A percentile compares a stretch with the other conserved stretches of the same genome.
These are phyloP conservation scores for Drosophila sproati DNA, from an alignment of 1,140 invertebrate species.

Conservation along the genomic window DNA sequence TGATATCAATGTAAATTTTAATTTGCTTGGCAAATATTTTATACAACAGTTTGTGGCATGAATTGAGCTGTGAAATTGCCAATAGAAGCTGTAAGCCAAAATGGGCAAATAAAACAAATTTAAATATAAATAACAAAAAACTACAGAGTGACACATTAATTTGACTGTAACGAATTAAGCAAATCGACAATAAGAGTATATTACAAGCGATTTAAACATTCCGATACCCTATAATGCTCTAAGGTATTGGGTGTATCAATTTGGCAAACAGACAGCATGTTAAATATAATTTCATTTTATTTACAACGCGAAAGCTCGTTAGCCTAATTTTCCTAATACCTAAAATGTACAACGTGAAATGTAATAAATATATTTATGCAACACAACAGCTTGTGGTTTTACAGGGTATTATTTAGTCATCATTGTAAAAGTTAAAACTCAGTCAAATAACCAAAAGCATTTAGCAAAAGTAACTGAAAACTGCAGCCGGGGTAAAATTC, in stretches of 20 bases:
- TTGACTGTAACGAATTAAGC: constrained; percentile 36
- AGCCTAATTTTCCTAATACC: too few relatives aligned
- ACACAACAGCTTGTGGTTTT: not conserved
- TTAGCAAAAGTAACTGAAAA: constrained; percentile 20
- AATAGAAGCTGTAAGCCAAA: constrained; percentile 9
- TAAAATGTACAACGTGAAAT: too few relatives aligned
- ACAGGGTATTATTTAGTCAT: not conserved
- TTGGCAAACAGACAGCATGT: not conserved
- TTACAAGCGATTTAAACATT: not conserved
- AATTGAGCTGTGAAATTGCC: constrained; percentile 64
- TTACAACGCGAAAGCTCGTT: not conserved
- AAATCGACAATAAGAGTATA: constrained; percentile 9
- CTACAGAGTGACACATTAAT: constrained; percentile 31
- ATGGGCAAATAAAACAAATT: constrained; percentile 30
- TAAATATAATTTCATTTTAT: not conserved
- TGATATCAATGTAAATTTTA: constrained; percentile 82
- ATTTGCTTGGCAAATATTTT: constrained; percentile 80
- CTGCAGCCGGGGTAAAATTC: constrained; percentile 14
- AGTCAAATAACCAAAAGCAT: constrained; percentile 20
- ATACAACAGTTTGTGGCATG: constrained; percentile 53
- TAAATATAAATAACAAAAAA: constrained; percentile 36
- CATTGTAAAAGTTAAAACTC: not conserved
- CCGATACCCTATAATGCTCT: not conserved
- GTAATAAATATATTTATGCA: too few relatives aligned
- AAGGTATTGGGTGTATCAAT: not conserved